Evolutionary conservation across 2,888 invertebrate species (phyloP), one percentile per base, ranked within the genome.

Genomic region (Eutolmus rufibarbis): DNA sequence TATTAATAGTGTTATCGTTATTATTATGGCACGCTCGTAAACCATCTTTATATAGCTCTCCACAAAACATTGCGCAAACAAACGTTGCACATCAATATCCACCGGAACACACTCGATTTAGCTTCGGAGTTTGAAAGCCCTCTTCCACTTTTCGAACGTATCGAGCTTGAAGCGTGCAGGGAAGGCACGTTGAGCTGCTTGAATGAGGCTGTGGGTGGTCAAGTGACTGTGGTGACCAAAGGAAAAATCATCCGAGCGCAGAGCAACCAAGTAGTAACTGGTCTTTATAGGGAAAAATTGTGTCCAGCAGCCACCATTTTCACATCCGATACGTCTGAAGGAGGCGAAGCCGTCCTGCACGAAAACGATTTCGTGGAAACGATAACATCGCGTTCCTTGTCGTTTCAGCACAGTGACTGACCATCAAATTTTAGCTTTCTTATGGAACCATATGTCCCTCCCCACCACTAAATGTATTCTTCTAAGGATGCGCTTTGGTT

Each of bases 391-490:
- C 23, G 51, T 34, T 56, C 81, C 51, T 56, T 81, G 81, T 37
- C 81, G 34, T 81, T 81, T 40, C 56, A 81, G 51, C 23, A 56
- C 51, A 81, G 81, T 56, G 37, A 34, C 28, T 57, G 81, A n/a
- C 81, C 56, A 81, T 81, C 81, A 81, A 81, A 81, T 81, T 56
- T 51, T 37, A 81, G 81, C 51, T 81, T 81, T 81, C 81, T 81
- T 81, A 81, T 81, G 81, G 34, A 28, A 31, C 16, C 34, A 43
- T 79, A 79, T 79, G 43, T 79, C 23, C 37, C 79, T 79, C 9
- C 43, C 79, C 37, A 14, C 19, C 12, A n/a, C 34, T 76, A 19
- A 76, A 34, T 37, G 76, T 76, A 76, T 76, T 76, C 79, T 28
- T 46, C 66, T 28, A 66, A 66, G 28, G 66, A 66, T 66, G 66